phyloP scores from a whole-genome alignment of 92 coral and sea anemone species.

The Bergia sp. region DNA sequence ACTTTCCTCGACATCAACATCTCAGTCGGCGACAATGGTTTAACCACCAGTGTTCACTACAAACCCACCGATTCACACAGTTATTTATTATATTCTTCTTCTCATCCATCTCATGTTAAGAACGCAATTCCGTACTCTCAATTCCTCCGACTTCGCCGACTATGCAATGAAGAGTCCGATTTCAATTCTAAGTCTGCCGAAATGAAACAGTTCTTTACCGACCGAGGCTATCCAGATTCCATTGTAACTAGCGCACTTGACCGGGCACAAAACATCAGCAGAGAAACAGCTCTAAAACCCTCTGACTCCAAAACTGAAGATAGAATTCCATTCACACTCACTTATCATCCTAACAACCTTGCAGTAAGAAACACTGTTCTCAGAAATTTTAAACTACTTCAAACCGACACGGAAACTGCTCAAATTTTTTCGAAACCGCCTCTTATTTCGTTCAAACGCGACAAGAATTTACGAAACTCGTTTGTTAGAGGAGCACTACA shows the following conservation, averaged over 20 bases:
- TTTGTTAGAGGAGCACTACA: constrained; percentile 42
- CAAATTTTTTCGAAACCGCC: too few relatives aligned
- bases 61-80: too few relatives aligned
- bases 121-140: constrained; percentile 43
- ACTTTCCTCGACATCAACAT: constrained; percentile 32
- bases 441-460: background rate
- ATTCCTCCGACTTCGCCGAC: constrained; percentile 55
- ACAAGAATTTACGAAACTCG: constrained; percentile 29
- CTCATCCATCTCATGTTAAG: too few relatives aligned
- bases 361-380: constrained; percentile 29
- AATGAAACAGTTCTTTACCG: constrained; percentile 31
- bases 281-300: constrained; percentile 31
- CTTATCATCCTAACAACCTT: constrained; percentile 45
- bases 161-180: constrained; percentile 49
- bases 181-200: background rate
- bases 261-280: too few relatives aligned
- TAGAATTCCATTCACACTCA: constrained; percentile 43
- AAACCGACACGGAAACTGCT: too few relatives aligned
- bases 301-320: constrained; percentile 1
- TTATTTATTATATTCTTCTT: too few relatives aligned
- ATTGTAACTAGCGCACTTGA: too few relatives aligned
- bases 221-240: constrained; percentile 43
- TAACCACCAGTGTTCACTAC: too few relatives aligned
- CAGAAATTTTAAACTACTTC: constrained; percentile 21
- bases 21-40: too few relatives aligned